Base-by-base conservation (phyloP, 2,888 invertebrate species). In the Chymomyza fuscimana region DNA sequence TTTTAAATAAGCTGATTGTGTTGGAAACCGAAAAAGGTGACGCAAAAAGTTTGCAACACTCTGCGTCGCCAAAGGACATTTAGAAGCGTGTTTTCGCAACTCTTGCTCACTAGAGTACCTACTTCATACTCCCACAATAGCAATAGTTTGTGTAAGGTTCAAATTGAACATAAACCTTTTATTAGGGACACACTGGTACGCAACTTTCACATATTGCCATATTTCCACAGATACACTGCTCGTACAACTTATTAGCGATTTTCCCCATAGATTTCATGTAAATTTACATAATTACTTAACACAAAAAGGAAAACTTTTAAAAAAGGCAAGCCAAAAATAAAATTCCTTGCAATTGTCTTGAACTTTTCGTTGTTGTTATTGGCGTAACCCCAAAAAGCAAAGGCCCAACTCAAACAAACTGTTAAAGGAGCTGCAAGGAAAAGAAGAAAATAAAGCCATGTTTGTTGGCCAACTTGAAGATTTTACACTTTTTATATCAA, bases 401-500 rank as follows among this genome's bases (percentile, higher is more conserved):
- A 40, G 56, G 7, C 73, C 54, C 29, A 40, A n/a, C 58, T 32
- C 19, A 46, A 36, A 12, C 52, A 56, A 51, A 51, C 36, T 64
- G 16, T 32, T 32, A 60, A 60, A 60, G 7, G 5, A 36, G 58
- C 25, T 19, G 19, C 15, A 10, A 51, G 60, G 50, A 66, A 59
- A 60, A 52, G 61, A 56, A 67, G 52, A 25, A 51, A 51, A 40
- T 0, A 29, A 15, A 5, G 32, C n/a, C 12, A 32, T 32, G 10
- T 60, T 32, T 32, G 29, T 32, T 73, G 65, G 59, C 63, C 67
- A 76, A 75, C 52, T 77, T 77, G 40, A 46, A 46, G 40, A 12
- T 46, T 67, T 58, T 50, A 46, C 58, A 56, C 62, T 70, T 40
- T 68, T 7, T 65, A 54, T 12, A 36, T 61, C 65, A 72, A 72